Percentiles rank a stretch among this genome's conserved stretches.
phyloP scores from a whole-genome alignment of 2,113 vertebrate genomes.

The Dasyornis broadbenti region DNA sequence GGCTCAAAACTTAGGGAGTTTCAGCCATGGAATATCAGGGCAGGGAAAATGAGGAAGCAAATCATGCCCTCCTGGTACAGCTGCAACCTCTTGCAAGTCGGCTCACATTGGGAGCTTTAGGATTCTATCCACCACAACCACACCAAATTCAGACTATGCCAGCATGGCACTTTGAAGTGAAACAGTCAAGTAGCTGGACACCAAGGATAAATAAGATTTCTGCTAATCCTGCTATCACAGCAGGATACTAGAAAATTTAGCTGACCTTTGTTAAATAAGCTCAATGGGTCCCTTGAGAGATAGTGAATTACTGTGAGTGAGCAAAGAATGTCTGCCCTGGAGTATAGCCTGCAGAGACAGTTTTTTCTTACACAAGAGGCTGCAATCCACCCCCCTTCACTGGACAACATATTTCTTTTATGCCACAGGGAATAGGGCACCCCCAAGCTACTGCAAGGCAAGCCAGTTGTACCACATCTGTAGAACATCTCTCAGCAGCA shows the following conservation, averaged over 20 bases:
- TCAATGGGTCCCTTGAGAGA: constrained; percentile 29
- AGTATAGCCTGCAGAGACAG: not conserved
- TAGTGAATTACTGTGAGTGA: not conserved
- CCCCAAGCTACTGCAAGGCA: not conserved
- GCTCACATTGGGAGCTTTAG: not conserved
- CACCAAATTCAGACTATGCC: not conserved
- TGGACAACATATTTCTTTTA: not conserved
- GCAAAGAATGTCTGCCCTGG: not conserved
- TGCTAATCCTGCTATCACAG: constrained; percentile 45
- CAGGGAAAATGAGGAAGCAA: not conserved
- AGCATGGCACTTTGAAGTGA: not conserved
- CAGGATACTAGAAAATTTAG: constrained; percentile 54
- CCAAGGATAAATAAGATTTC: constrained; percentile 47
- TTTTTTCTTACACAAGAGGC: not conserved
- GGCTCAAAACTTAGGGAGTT: not conserved
- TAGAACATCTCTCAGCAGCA: not conserved
- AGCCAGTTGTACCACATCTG: not conserved
- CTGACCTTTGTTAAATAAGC: constrained; percentile 61
- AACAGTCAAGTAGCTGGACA: constrained; percentile 11
- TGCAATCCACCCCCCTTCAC: not conserved
- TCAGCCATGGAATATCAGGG: not conserved
- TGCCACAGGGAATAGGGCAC: not conserved
- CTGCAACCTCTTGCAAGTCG: not conserved
- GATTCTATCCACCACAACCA: not conserved
- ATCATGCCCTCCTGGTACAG: not conserved